Evolutionary conservation across 2,113 vertebrate species (phyloP).

Genomic region (Baryphthengus martii): DNA sequence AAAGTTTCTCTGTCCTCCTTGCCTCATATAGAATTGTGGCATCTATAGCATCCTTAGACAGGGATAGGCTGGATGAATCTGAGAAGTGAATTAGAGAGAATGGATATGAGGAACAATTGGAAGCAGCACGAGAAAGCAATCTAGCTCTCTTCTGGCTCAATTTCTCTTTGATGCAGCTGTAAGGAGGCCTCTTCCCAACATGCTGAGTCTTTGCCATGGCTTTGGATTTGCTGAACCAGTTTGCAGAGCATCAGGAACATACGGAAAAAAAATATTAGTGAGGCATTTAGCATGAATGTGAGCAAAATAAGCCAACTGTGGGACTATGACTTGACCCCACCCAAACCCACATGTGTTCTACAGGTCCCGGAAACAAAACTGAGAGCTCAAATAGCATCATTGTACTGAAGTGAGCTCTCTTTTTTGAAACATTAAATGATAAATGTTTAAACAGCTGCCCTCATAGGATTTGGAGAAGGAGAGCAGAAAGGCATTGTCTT

Average conservation of each 20-base stretch:
- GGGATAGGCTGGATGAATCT: neutral
- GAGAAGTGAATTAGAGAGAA: neutral
- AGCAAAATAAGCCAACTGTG: neutral
- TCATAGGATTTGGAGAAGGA: conserved; percentile 40
- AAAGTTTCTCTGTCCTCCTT: neutral
- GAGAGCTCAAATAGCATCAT: conserved; percentile 55
- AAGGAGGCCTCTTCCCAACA: neutral
- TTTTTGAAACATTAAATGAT: conserved; percentile 66
- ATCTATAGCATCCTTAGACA: neutral
- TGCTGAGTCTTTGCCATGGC: neutral
- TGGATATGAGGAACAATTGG: neutral
- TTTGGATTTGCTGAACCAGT: neutral
- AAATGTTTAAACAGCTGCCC: conserved; percentile 75
- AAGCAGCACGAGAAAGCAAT: neutral
- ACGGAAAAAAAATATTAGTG: neutral
- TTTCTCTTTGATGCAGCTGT: neutral
- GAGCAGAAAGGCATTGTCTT: conserved; percentile 25
- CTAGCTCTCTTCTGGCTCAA: neutral
- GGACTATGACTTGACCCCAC: neutral
- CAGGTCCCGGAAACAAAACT: conserved; percentile 42
- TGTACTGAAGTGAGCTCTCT: conserved; percentile 44
- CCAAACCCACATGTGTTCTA: neutral
- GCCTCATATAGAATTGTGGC: neutral
- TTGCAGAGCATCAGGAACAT: neutral
- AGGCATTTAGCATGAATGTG: neutral